Evolutionary conservation across 2,797 vertebrate species (phyloP).

Genomic region (Liparis tanakae): DNA sequence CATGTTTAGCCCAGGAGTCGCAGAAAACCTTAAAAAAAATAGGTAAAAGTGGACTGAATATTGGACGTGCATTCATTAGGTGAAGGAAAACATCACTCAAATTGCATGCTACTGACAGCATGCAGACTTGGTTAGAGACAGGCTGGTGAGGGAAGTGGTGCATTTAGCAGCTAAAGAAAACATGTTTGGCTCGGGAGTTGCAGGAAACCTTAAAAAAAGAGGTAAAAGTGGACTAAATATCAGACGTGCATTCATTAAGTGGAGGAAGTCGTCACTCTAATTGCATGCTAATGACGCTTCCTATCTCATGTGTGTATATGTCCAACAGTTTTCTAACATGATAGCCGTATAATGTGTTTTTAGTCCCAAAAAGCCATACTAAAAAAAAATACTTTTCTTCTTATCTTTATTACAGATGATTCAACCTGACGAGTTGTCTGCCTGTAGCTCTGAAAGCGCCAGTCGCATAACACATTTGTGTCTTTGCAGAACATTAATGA

Average conservation of each 20-base stretch:
- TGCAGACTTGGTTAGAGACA: not conserved
- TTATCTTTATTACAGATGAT: not conserved
- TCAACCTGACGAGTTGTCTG: not conserved
- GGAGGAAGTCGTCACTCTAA: not conserved
- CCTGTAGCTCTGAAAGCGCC: not conserved
- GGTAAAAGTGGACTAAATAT: not conserved
- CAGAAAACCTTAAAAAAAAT: not conserved
- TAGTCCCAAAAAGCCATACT: not conserved
- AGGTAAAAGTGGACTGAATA: not conserved
- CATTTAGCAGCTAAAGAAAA: not conserved
- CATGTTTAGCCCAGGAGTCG: not conserved
- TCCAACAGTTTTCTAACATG: not conserved
- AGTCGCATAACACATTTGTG: not conserved
- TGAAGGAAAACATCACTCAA: not conserved
- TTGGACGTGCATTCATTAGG: not conserved
- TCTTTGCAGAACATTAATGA: not conserved
- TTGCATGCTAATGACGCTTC: not conserved
- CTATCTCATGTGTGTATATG: not conserved
- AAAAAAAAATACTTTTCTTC: not conserved
- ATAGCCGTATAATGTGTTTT: not conserved
- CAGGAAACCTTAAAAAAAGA: not conserved
- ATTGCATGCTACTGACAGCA: not conserved
- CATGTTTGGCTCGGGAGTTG: not conserved
- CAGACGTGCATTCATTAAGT: not conserved
- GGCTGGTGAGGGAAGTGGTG: not conserved